Base-by-base conservation (phyloP, 2,888 invertebrate species). In the Microplitis manilae region DNA sequence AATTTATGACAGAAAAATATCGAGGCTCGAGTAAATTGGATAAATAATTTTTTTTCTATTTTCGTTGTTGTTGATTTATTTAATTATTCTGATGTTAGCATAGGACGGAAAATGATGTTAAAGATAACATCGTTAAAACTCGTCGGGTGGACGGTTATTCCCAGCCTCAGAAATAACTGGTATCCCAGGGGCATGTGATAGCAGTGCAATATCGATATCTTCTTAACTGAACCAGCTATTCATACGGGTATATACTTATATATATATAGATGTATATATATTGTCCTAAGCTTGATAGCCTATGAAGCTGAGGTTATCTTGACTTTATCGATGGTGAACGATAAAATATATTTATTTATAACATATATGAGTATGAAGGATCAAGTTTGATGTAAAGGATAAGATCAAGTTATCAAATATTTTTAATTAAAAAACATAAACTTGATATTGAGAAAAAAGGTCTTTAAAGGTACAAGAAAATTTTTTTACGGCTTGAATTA, bases 181-280 rank as follows among this genome's bases (percentile, higher is more conserved):
- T 62, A 41, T 69, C 75, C 68, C 40, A 38, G 15, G 72, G 71
- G 41, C 5, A 61, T 65, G 8, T 15, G n/a, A 50, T 50, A 50
- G 50, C 13, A 40, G 17, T 61, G 40, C 40, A 67, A 72, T 76
- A 76, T 68, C 76, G 69, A 76, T 72, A 76, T 77, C 71, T 76
- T 79, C 76, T 74, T 71, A 74, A 74, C 74, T 76, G 74, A 76
- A 76, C 62, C 68, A 75, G 20, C 76, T 73, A 73, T 79, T 76
- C 70, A 70, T 79, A 76, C 30, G 30, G 30, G 30, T 30, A 2
- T 30, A n/a, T n/a, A n/a, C n/a, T n/a, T n/a, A n/a, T n/a, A n/a
- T n/a, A n/a, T n/a, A n/a, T n/a, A n/a, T n/a, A 20, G 1, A 20
- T 2, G 1, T 76, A 13, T 50, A 50, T 50, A 50, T 8, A 50